These are phyloP conservation scores for Plestiodon gilberti DNA, from an alignment of 2,113 vertebrate genomes.

Conservation along the genomic window DNA sequence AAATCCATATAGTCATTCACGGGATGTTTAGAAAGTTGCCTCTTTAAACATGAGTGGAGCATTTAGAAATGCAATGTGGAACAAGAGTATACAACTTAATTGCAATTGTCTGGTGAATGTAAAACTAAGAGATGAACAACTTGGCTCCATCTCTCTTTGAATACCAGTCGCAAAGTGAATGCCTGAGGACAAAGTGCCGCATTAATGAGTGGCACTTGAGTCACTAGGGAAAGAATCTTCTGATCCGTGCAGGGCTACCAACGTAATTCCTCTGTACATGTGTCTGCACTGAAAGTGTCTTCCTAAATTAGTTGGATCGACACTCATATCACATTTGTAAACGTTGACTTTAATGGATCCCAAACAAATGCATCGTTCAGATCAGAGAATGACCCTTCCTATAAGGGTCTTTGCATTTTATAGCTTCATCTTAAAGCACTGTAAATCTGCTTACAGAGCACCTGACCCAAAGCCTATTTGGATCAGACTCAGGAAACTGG, in stretches of 20 bases:
- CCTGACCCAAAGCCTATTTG: neutral
- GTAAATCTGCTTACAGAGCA: neutral
- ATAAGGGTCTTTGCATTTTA: neutral
- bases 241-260: neutral
- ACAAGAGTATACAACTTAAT: fast-evolving
- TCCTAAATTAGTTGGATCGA: neutral
- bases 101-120: neutral
- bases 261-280: neutral
- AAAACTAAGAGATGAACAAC: neutral
- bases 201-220: fast-evolving
- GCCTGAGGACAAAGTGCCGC: neutral
- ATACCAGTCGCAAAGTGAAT: neutral
- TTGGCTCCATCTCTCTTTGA: neutral
- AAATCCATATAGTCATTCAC: neutral
- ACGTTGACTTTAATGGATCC: neutral
- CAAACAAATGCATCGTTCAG: neutral
- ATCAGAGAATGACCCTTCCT: neutral
- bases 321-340: neutral
- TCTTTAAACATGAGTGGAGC: neutral
- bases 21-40: neutral
- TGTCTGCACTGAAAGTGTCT: neutral
- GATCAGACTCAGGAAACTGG: constrained; percentile 4
- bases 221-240: neutral
- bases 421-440: neutral
- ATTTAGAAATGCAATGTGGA: neutral